These are phyloP conservation scores for Ommatoiulus sabulosus DNA, from an alignment of 2,888 invertebrate species.

Conservation along the genomic window DNA sequence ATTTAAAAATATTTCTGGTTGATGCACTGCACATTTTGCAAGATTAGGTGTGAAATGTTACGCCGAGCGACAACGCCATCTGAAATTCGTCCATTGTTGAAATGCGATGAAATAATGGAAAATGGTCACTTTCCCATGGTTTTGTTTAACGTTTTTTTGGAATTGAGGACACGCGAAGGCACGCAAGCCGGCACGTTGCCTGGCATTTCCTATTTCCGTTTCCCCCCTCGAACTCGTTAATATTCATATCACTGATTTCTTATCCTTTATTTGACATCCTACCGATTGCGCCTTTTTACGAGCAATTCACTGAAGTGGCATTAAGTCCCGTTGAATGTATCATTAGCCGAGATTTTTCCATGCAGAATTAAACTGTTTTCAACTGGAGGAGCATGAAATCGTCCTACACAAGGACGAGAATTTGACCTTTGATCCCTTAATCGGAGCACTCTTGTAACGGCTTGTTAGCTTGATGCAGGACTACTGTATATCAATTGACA, in stretches of 20 bases:
- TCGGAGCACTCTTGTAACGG: too few relatives aligned
- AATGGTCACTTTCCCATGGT: conserved; percentile 34
- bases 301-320: not conserved
- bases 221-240: not conserved
- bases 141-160: not conserved
- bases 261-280: conserved; percentile 31
- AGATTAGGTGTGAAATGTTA: not conserved
- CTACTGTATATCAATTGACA: too few relatives aligned
- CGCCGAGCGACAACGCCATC: not conserved
- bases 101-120: not conserved
- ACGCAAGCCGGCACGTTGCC: not conserved
- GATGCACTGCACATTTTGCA: too few relatives aligned
- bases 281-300: not conserved
- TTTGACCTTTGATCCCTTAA: not conserved
- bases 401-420: not conserved
- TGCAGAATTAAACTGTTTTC: not conserved
- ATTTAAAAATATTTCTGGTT: not conserved
- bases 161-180: not conserved
- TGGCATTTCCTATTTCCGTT: conserved; percentile 32
- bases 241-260: conserved; percentile 23
- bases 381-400: not conserved
- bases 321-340: not conserved
- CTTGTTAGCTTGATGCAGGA: too few relatives aligned
- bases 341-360: not conserved
- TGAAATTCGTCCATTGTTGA: not conserved